Evolutionary conservation across 2,113 vertebrate species (phyloP).

Genomic region (Otus sunia): DNA sequence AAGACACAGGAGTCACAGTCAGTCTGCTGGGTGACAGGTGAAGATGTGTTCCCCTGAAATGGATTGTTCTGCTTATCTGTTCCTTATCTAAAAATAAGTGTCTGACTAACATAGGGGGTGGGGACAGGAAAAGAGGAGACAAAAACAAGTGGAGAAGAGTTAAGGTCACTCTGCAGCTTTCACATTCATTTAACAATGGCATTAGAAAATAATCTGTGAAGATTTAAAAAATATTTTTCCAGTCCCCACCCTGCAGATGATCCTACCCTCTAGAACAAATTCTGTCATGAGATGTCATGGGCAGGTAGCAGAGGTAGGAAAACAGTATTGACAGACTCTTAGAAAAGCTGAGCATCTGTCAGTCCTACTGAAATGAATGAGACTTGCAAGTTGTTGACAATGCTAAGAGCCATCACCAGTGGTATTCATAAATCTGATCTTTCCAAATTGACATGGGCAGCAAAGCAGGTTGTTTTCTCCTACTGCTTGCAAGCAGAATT

Average conservation of each 20-base stretch:
- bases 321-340: background rate
- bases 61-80: slow-evolving; percentile 40
- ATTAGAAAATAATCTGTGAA: background rate
- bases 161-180: slow-evolving; percentile 17
- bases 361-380: background rate
- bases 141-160: background rate
- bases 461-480: slow-evolving; percentile 9
- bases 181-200: background rate
- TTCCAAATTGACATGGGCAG: background rate
- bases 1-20: slow-evolving; percentile 8
- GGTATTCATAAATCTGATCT: background rate
- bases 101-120: background rate
- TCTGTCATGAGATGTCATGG: background rate
- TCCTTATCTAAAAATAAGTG: slow-evolving; percentile 65
- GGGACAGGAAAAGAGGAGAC: background rate
- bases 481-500: background rate
- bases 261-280: background rate
- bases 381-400: background rate
- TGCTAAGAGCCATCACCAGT: background rate
- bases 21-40: slow-evolving; percentile 56
- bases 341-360: background rate
- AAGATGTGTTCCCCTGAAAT: slow-evolving; percentile 28
- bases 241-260: background rate
- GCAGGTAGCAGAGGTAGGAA: background rate
- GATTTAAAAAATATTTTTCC: background rate